Evolutionary conservation across 2,888 invertebrate species (phyloP).

Genomic region (Arenicola marina): DNA sequence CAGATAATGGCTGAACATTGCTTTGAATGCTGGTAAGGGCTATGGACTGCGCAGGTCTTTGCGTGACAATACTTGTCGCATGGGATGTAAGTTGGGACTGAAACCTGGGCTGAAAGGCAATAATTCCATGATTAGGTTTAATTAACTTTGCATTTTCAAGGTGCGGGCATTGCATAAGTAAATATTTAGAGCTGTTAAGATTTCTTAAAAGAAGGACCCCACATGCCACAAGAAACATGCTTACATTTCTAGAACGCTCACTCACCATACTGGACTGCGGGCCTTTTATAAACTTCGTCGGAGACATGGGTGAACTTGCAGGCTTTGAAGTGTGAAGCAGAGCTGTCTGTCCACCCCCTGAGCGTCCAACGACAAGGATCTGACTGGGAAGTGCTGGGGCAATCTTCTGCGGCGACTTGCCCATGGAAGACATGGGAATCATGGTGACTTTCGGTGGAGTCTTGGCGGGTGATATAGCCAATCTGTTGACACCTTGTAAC

Average conservation of each 20-base stretch:
- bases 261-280: neutral
- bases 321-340: too few relatives aligned
- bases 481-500: neutral
- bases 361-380: too few relatives aligned
- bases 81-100: too few relatives aligned
- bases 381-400: neutral
- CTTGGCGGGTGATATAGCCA: slow-evolving; percentile 20
- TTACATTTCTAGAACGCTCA: neutral
- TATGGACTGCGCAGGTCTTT: too few relatives aligned
- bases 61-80: too few relatives aligned
- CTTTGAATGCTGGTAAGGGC: slow-evolving; percentile 5
- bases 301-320: too few relatives aligned
- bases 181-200: neutral
- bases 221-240: neutral
- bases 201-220: neutral
- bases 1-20: slow-evolving; percentile 53
- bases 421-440: neutral
- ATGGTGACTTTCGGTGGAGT: slow-evolving; percentile 22
- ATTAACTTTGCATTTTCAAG: too few relatives aligned
- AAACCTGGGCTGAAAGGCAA: too few relatives aligned
- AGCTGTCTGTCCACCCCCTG: too few relatives aligned
- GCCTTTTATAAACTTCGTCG: neutral
- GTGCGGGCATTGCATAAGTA: neutral
- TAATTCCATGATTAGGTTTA: too few relatives aligned
- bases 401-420: slow-evolving; percentile 3